Evolutionary conservation across 2,113 vertebrate genomes (phyloP).

Genomic region (Eurypyga helias): DNA sequence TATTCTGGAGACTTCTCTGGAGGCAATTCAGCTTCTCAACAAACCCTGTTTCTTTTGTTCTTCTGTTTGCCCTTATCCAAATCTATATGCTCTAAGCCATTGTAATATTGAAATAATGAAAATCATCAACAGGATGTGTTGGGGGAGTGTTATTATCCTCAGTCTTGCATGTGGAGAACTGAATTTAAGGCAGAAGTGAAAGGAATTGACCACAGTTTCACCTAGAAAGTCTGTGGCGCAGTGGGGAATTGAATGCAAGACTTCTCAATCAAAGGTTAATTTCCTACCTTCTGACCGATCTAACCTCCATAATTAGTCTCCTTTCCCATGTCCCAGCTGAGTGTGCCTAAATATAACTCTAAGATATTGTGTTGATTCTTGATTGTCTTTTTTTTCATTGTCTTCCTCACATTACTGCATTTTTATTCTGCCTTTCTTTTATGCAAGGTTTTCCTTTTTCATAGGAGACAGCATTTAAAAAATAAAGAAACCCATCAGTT

Average conservation of each 20-base stretch:
- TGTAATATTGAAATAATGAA: background rate
- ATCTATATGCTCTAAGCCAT: background rate
- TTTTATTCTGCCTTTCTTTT: background rate
- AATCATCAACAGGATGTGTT: background rate
- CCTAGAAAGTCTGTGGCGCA: background rate
- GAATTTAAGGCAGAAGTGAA: background rate
- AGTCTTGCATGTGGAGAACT: background rate
- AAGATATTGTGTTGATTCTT: background rate
- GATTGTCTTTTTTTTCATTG: background rate
- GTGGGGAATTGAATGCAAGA: background rate
- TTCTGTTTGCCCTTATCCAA: background rate
- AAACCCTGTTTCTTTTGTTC: background rate
- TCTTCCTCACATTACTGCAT: background rate
- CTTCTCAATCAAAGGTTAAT: constrained; percentile 24
- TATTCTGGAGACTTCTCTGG: background rate
- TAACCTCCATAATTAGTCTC: background rate
- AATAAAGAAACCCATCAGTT: background rate
- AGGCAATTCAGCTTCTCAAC: background rate
- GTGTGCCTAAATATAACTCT: background rate
- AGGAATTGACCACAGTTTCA: background rate
- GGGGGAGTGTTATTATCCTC: background rate
- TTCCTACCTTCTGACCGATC: background rate
- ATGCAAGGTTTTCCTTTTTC: background rate
- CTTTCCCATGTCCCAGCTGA: background rate
- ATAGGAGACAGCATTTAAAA: background rate